Conservation (phyloP, 2,797 vertebrate species). For the Rousettus madagascariensis region DNA sequence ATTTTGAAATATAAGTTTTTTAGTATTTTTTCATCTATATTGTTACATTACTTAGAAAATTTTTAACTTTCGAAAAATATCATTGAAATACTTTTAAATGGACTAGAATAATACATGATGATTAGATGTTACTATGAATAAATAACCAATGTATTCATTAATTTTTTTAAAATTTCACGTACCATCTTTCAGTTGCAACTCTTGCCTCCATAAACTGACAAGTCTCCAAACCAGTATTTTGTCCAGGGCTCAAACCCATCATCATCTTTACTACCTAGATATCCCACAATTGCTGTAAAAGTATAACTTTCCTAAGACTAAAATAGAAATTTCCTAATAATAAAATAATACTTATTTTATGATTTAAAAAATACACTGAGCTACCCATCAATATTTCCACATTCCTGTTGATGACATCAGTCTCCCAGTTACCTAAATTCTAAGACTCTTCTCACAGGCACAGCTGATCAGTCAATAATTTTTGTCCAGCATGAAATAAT, state of each 20-base stretch:
- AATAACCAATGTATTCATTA: background rate
- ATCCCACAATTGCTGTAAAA: background rate
- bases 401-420: background rate
- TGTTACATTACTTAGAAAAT: background rate
- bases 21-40: background rate
- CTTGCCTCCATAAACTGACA: background rate
- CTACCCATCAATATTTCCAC: background rate
- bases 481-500: background rate
- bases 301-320: background rate
- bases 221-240: background rate
- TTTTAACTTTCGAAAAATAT: background rate
- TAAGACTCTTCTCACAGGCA: background rate
- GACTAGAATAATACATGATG: background rate
- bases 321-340: no score
- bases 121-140: background rate
- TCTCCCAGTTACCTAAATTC: background rate
- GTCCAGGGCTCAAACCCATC: background rate
- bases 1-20: background rate
- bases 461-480: background rate
- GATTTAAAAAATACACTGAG: background rate
- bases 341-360: background rate
- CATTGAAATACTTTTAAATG: background rate
- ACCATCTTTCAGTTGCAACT: background rate
- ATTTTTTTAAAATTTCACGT: background rate
- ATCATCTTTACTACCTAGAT: background rate